Percentiles rank a stretch among this genome's conserved stretches.
Conservation (phyloP, 1,140 invertebrate genomes). For the Zeugodacus cucurbitae region DNA sequence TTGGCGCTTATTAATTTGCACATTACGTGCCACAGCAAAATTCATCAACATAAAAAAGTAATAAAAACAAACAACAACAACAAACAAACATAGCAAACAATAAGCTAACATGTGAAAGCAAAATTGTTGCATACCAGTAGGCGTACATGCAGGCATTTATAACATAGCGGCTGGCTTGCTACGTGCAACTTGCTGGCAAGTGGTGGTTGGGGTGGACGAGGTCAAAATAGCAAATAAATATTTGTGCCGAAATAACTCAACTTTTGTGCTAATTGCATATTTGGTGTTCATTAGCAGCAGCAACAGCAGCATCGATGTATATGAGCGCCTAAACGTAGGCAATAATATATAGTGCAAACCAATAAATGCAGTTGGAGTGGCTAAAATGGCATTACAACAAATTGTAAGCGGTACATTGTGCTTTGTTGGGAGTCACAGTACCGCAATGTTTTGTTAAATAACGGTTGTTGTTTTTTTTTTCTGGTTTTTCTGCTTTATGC, state of each 20-base stretch:
- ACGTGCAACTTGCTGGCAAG: not conserved
- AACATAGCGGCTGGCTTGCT: not conserved
- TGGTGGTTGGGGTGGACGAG: no score
- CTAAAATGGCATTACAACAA: not conserved
- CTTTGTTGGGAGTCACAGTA: not conserved
- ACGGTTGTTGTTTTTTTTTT: not conserved
- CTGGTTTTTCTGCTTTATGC: not conserved
- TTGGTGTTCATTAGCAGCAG: slow-evolving; percentile 57
- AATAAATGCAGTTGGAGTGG: not conserved
- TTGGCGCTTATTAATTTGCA: slow-evolving; percentile 48
- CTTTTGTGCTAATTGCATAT: slow-evolving; percentile 58
- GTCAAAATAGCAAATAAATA: slow-evolving; percentile 49
- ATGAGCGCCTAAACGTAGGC: not conserved
- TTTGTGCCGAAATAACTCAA: slow-evolving; percentile 57
- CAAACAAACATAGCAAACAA: not conserved
- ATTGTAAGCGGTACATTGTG: not conserved
- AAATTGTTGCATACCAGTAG: not conserved
- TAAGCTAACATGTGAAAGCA: not conserved
- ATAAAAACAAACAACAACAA: not conserved
- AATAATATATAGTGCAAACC: not conserved
- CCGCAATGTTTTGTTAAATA: not conserved
- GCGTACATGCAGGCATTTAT: not conserved
- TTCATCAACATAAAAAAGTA: slow-evolving; percentile 49
- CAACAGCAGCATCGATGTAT: slow-evolving; percentile 46
- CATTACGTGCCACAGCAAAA: slow-evolving; percentile 56